Conservation (phyloP, 2,113 vertebrate genomes). For the Actenoides hombroni region DNA sequence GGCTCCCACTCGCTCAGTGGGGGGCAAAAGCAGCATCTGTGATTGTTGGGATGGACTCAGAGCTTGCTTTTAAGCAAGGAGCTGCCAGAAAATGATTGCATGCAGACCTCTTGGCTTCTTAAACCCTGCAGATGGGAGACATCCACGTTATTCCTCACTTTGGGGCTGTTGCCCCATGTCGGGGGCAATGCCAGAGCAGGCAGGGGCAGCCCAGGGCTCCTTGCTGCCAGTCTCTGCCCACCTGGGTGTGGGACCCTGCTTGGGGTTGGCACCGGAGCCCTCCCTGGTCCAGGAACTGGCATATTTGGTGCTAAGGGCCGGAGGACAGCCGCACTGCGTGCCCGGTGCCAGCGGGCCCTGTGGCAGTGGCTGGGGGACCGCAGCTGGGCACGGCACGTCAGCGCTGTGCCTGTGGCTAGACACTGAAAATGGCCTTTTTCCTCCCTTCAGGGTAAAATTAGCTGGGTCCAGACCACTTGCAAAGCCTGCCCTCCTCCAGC, state of each 20-base stretch:
- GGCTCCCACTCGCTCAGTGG: background rate
- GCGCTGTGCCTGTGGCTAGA: background rate
- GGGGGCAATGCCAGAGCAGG: background rate
- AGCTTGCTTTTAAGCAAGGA: background rate
- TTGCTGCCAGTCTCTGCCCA: background rate
- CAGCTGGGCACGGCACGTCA: background rate
- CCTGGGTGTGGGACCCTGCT: background rate
- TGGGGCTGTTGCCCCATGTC: background rate
- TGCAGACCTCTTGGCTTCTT: background rate
- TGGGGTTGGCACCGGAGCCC: background rate
- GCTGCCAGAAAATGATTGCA: background rate
- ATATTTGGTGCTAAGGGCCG: background rate
- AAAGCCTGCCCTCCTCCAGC: background rate
- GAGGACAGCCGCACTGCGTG: background rate
- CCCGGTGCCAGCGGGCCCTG: background rate
- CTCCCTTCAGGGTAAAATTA: constrained; percentile 4
- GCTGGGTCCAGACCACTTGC: background rate
- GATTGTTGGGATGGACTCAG: background rate
- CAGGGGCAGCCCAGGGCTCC: background rate
- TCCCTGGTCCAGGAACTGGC: fast-evolving
- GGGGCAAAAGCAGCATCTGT: background rate
- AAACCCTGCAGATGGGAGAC: background rate
- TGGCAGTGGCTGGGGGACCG: background rate
- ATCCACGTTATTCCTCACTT: background rate
- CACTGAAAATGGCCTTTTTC: background rate